Base-by-base conservation (phyloP, 2,888 invertebrate species). In the Amitus sp. region DNA sequence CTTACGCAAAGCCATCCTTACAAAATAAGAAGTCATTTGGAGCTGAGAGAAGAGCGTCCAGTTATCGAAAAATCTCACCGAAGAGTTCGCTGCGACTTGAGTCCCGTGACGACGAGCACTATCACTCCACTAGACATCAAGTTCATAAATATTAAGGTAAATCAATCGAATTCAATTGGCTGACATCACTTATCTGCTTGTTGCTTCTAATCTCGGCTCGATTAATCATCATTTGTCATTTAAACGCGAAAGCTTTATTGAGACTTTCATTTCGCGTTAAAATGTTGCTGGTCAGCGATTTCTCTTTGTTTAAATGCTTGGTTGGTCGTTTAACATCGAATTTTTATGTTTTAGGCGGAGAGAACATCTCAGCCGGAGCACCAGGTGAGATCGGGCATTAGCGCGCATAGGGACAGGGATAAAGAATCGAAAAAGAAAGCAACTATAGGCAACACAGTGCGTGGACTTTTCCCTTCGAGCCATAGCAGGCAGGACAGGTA, bases 401-500 rank as follows among this genome's bases (percentile, higher is more conserved):
- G 78, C 67, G 74, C 79, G 69, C 72, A 70, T 71, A 77, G 70
- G 57, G 77, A 74, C 62, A 70, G 72, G 66, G 77, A 79, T 62
- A 79, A 74, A 65, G 80, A 81, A 65, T 70, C 70, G 57, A 80
- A 79, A 76, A 82, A 82, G 77, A 76, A 73, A 79, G 79, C 80
- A 82, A 77, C 81, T 76, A 82, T 82, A 82, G 81, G 80, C 77
- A 82, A 82, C 72, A 76, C 76, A 73, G 80, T 82, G 80, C 79
- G 80, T 56, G 80, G 81, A 71, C 70, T 82, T 72, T 78, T 82
- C 72, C 78, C 80, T 73, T 81, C 80, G 76, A 75, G 80, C 80
- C 79, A 81, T 75, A 77, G 75, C 73, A 80, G 79, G 79, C 81
- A 80, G 81, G 81, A 82, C 81, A 82, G 81, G 81, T 82, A 82